These are phyloP conservation scores for Paramormyrops kingsleyae DNA, from an alignment of 2,113 vertebrate species.

Conservation along the genomic window DNA sequence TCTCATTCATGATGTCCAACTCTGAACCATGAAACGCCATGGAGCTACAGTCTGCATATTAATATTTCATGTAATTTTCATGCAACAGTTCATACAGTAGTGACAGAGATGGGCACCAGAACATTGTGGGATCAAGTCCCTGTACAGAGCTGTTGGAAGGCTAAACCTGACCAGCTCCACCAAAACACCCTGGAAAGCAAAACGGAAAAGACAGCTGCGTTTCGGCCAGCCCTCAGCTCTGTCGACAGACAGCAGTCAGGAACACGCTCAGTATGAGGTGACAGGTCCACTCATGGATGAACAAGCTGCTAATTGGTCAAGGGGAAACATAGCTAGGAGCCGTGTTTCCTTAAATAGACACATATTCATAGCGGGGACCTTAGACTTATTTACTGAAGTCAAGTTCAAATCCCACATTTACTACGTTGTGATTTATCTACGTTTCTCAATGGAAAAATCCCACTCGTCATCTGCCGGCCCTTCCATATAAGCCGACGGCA, in stretches of 20 bases:
- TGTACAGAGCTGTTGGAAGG: background rate
- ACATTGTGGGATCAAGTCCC: background rate
- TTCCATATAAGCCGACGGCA: slow-evolving; percentile 77
- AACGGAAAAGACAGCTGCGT: background rate
- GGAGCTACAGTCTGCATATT: too few species aligned
- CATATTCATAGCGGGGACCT: slow-evolving; percentile 26
- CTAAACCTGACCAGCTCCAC: background rate
- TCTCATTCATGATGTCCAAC: background rate
- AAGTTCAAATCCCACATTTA: background rate
- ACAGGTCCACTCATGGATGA: background rate
- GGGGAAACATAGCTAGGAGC: slow-evolving; percentile 14
- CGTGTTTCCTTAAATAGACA: slow-evolving; percentile 37
- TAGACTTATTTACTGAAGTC: background rate
- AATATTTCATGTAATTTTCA: too few species aligned
- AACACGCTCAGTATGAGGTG: background rate
- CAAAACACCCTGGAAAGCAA: background rate
- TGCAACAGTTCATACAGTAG: background rate
- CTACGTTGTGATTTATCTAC: slow-evolving; percentile 39
- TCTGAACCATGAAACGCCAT: too few species aligned
- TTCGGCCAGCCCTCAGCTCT: background rate
- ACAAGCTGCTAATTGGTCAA: background rate
- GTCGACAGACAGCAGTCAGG: background rate
- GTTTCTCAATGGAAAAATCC: slow-evolving; percentile 55
- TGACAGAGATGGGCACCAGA: background rate
- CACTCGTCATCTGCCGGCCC: background rate